Base-by-base conservation (phyloP, 92 coral and sea anemone species). In the Paramuricea clavata region DNA sequence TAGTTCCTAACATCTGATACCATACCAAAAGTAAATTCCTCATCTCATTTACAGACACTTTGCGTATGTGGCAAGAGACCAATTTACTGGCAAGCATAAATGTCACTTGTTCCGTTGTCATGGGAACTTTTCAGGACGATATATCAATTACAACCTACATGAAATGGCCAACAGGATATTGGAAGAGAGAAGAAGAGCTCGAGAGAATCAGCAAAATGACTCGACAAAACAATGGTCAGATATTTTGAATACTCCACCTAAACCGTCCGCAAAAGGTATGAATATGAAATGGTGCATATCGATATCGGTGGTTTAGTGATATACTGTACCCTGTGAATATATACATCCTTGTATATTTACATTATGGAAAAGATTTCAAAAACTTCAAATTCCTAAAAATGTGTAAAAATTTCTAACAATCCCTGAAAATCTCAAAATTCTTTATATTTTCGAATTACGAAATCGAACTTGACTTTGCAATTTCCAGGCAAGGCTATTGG, bases 51-150 rank as follows among this genome's bases (percentile, higher is more conserved):
- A 42, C 83, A 95, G 99, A 85, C 98, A 96, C 78, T 96, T 96
- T 88, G 99, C 99, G 10, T 96, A 94, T 76, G 98, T 96, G 50
- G 99, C 99, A 9, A 83, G 99, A 49, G 99, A 96, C 87, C 99
- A 95, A 32, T 82, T 80, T 74, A 96, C 98, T 41, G 89, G 99
- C 47, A 96, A 94, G 81, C 99, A 96, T 90, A 96, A 93, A 76
- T 96, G 99, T 75, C 98, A 96, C 92, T 93, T 96, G 94, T 96
- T 94, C 56, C 96, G 99, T 76, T 96, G 99, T 74, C 97, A 96
- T 91, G 99, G 99, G 12, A 94, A 91, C 73, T 91, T 96, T 12
- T 96, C 99, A 32, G 99, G 99, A 2, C 95, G 99, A 26, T 94
- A 98, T 61, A 96, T 96, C 60, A 93, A 98, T 31, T 91, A 89